Evolutionary conservation across 2,888 invertebrate genomes (phyloP).

Genomic region (Orthosia gracilis): DNA sequence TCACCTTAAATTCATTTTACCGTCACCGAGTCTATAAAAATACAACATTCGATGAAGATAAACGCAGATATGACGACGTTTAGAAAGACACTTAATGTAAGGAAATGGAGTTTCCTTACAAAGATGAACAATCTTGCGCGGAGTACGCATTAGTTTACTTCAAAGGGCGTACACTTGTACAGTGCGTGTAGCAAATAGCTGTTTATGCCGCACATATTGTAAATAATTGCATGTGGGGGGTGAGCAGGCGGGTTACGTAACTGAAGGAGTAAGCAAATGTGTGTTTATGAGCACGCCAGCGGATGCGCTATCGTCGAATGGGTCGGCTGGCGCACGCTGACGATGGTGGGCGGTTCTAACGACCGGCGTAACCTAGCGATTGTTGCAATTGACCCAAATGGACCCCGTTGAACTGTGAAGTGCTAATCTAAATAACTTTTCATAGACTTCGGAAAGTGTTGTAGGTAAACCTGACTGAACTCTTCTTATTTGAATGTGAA

Average conservation of each 20-base stretch:
- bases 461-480: background rate
- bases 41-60: slow-evolving; percentile 32
- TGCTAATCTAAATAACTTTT: slow-evolving; percentile 72
- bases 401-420: slow-evolving; percentile 74
- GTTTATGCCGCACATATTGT: slow-evolving; percentile 49
- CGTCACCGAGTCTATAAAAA: slow-evolving; percentile 30
- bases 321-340: slow-evolving; percentile 60
- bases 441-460: slow-evolving; percentile 57
- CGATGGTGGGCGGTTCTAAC: slow-evolving; percentile 71
- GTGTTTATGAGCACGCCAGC: slow-evolving; percentile 66
- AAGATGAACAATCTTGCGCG: slow-evolving; percentile 32
- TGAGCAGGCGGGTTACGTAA: slow-evolving; percentile 55
- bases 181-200: slow-evolving; percentile 57
- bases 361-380: slow-evolving; percentile 70
- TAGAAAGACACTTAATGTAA: slow-evolving; percentile 15
- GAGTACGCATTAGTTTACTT: slow-evolving; percentile 32
- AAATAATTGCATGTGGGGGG: slow-evolving; percentile 51
- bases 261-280: slow-evolving; percentile 58
- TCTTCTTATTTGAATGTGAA: background rate
- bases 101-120: slow-evolving; percentile 43
- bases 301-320: slow-evolving; percentile 61
- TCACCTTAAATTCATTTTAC: slow-evolving; percentile 64
- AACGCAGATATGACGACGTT: slow-evolving; percentile 37
- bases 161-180: slow-evolving; percentile 46
- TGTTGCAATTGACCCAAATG: slow-evolving; percentile 83